Conservation (phyloP, 2,888 invertebrate species). For the Lasioglossum vierecki region DNA sequence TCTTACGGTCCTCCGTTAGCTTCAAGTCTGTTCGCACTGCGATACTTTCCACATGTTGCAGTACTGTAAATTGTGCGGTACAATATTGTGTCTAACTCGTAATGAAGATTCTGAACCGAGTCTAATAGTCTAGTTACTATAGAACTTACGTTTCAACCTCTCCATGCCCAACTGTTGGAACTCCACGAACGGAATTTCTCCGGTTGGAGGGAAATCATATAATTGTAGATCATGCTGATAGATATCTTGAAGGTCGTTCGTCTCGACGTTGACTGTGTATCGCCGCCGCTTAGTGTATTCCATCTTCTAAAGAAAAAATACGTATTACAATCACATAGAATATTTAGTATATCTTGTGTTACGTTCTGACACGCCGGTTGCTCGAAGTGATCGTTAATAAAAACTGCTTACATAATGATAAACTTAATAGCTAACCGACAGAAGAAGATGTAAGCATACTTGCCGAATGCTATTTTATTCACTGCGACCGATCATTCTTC, state of each 20-base stretch:
- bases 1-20: conserved; percentile 88
- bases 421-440: background rate
- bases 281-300: conserved; percentile 60
- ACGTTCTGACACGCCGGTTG: background rate
- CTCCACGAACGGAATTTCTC: conserved; percentile 91
- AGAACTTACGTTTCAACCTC: conserved; percentile 73
- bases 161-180: conserved; percentile 95
- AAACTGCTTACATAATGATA: background rate
- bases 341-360: background rate
- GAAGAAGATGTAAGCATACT: background rate
- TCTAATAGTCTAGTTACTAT: background rate
- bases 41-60: conserved; percentile 57
- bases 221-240: conserved; percentile 92
- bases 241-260: conserved; percentile 83
- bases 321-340: background rate
- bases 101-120: too few relatives aligned
- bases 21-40: conserved; percentile 86
- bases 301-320: conserved; percentile 43
- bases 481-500: background rate
- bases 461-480: background rate
- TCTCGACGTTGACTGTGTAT: conserved; percentile 38
- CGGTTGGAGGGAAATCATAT: conserved; percentile 90
- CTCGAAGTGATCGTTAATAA: background rate
- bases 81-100: too few relatives aligned
- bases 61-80: conserved; percentile 31